A percentile compares a stretch with the other conserved stretches of the same genome.
These are phyloP conservation scores for Drosophila greeni DNA, from an alignment of 2,888 invertebrate species.

Conservation along the genomic window DNA sequence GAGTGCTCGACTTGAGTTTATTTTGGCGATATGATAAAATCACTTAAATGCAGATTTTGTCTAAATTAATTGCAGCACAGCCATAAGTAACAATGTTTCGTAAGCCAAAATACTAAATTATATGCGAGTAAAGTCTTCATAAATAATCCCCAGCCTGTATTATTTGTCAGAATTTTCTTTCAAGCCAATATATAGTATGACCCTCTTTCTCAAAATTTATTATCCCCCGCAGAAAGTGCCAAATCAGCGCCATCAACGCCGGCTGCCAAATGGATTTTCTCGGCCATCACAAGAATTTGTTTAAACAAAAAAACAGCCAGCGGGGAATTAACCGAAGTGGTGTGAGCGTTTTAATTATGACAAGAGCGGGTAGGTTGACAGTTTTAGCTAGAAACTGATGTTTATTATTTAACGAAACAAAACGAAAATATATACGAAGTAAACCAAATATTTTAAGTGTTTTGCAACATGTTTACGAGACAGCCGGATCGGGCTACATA, in stretches of 20 bases:
- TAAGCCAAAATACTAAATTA: constrained; percentile 2
- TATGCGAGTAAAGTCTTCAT: constrained; percentile 46
- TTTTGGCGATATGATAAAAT: constrained; percentile 1
- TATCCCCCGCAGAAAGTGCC: constrained; percentile 40
- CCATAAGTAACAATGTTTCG: not conserved
- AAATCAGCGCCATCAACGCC: constrained; percentile 63
- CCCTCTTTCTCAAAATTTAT: constrained; percentile 19
- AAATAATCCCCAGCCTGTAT: constrained; percentile 54
- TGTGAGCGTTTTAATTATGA: constrained; percentile 65
- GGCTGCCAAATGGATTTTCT: constrained; percentile 63
- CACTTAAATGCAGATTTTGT: constrained; percentile 2
- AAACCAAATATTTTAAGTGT: constrained; percentile 55
- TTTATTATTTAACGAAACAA: constrained; percentile 28
- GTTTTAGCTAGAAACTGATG: constrained; percentile 49
- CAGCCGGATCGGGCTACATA: constrained; percentile 29
- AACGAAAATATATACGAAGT: constrained; percentile 13
- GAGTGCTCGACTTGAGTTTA: not conserved
- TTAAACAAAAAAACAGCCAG: constrained; percentile 34
- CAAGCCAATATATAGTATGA: constrained; percentile 23
- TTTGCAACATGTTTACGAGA: constrained; percentile 60
- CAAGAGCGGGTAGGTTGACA: constrained; percentile 69
- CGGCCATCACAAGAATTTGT: constrained; percentile 33
- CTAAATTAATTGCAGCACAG: not conserved
- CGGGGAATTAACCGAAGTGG: constrained; percentile 42
- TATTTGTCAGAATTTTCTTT: constrained; percentile 34